Evolutionary conservation across 2,888 invertebrate species (phyloP).

Genomic region (Troilus luridus): DNA sequence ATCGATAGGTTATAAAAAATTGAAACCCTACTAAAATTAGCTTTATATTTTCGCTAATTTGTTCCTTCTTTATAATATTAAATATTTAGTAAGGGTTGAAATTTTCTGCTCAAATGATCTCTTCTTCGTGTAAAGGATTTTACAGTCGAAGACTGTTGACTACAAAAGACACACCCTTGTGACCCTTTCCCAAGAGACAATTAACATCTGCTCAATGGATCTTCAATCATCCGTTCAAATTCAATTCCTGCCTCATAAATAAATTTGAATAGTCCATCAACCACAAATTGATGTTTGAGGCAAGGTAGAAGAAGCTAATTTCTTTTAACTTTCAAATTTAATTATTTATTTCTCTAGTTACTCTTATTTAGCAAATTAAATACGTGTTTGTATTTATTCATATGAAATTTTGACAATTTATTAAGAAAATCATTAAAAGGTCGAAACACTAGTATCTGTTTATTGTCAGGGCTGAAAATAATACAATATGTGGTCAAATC

Average conservation of each 20-base stretch:
- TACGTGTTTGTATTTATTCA: neutral
- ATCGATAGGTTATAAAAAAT: too few species aligned
- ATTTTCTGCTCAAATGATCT: neutral
- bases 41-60: neutral
- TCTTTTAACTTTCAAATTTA: neutral
- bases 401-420: neutral
- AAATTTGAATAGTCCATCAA: slow-evolving; percentile 26
- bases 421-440: too few species aligned
- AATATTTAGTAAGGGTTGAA: neutral
- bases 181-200: slow-evolving; percentile 21
- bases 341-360: neutral
- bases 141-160: neutral
- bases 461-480: too few species aligned
- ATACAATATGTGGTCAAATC: too few species aligned
- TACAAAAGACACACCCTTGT: slow-evolving; percentile 35
- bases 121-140: neutral
- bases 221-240: slow-evolving; percentile 34
- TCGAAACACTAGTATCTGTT: too few species aligned
- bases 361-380: neutral
- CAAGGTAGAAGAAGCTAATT: neutral
- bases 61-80: neutral
- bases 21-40: too few species aligned
- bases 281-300: neutral
- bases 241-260: slow-evolving; percentile 5
- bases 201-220: slow-evolving; percentile 5